Evolutionary conservation across 2,888 invertebrate species (phyloP).

Genomic region (Ormyrus thymus): DNA sequence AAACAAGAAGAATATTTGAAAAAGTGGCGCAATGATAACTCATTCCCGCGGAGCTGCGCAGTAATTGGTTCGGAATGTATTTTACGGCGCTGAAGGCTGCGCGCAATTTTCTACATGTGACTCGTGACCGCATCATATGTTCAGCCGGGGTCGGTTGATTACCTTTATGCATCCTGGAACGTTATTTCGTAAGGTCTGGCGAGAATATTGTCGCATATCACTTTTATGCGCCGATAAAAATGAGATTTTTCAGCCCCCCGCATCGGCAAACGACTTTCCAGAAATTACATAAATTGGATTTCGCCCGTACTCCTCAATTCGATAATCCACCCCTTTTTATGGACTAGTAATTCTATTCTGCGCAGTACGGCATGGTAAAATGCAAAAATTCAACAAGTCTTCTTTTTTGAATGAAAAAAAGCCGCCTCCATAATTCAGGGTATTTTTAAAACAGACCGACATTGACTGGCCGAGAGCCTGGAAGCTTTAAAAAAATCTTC

Average conservation of each 20-base stretch:
- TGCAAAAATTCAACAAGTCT: too few relatives aligned
- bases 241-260: slow-evolving; percentile 10
- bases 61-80: slow-evolving; percentile 37
- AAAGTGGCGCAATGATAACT: slow-evolving; percentile 34
- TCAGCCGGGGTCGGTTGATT: slow-evolving; percentile 59
- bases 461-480: too few relatives aligned
- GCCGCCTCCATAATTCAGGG: too few relatives aligned
- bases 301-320: too few relatives aligned
- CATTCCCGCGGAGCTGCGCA: slow-evolving; percentile 6
- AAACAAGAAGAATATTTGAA: too few relatives aligned
- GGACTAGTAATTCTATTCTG: too few relatives aligned
- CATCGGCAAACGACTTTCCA: neutral
- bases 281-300: slow-evolving; percentile 10
- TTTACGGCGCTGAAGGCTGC: slow-evolving; percentile 32
- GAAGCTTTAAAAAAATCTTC: too few relatives aligned
- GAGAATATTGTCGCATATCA: slow-evolving; percentile 29
- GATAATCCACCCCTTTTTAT: too few relatives aligned
- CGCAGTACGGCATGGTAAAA: too few relatives aligned
- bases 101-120: slow-evolving; percentile 50
- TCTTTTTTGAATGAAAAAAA: too few relatives aligned
- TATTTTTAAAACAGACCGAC: too few relatives aligned
- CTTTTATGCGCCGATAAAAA: slow-evolving; percentile 33
- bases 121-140: slow-evolving; percentile 47
- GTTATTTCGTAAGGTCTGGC: slow-evolving; percentile 22
- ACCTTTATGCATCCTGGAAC: slow-evolving; percentile 59